Evolutionary conservation across 1,140 invertebrate genomes (phyloP).

Genomic region (Microplitis mediator): DNA sequence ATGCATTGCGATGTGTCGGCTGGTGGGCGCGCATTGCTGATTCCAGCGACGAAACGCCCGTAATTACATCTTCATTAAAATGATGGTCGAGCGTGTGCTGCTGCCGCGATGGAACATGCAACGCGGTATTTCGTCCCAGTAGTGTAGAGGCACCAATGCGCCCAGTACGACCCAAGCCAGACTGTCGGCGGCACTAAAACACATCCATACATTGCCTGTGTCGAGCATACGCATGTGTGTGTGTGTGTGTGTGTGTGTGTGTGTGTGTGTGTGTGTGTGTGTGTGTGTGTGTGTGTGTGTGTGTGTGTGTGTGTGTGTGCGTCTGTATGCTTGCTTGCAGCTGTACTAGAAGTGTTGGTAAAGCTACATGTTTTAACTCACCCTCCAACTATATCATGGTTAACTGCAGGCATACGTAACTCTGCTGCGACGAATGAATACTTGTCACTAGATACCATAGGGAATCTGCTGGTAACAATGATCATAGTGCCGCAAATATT

Average conservation of each 20-base stretch:
- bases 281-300: too few species aligned
- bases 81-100: conserved; percentile 34
- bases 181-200: conserved; percentile 5
- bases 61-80: conserved; percentile 63
- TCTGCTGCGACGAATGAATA: background rate
- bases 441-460: background rate
- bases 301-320: too few species aligned
- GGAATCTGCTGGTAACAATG: too few species aligned
- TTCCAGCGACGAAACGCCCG: conserved; percentile 50
- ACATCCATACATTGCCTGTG: background rate
- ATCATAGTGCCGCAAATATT: too few species aligned
- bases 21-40: conserved; percentile 45
- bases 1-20: conserved; percentile 41
- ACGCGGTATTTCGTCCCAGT: background rate
- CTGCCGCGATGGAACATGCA: background rate
- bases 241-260: too few species aligned
- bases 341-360: background rate
- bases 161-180: background rate
- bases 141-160: background rate
- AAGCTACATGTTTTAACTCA: conserved; percentile 2
- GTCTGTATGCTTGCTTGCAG: background rate
- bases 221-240: too few species aligned
- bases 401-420: background rate
- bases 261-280: too few species aligned
- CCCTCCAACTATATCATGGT: conserved; percentile 10